Conservation (phyloP, 2,888 invertebrate species). For the Volucella inflata region DNA sequence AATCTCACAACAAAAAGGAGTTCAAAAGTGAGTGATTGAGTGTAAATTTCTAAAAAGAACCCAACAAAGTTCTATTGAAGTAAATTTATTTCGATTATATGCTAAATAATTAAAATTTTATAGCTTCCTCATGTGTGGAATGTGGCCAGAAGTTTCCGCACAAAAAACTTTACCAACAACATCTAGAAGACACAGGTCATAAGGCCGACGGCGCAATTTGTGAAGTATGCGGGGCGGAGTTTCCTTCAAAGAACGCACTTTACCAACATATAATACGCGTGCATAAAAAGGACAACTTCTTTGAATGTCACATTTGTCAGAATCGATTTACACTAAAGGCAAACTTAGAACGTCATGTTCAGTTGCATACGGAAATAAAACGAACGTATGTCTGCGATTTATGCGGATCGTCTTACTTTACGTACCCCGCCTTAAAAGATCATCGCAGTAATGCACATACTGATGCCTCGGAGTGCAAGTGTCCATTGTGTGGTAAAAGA, state of each 20-base stretch:
- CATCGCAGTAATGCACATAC: conserved; percentile 83
- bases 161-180: conserved; percentile 82
- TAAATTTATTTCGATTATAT: not conserved
- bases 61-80: conserved; percentile 24
- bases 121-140: conserved; percentile 82
- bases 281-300: conserved; percentile 83
- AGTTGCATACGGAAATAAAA: conserved; percentile 83
- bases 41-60: conserved; percentile 80
- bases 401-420: conserved; percentile 83
- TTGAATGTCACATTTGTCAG: conserved; percentile 84
- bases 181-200: conserved; percentile 83
- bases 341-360: conserved; percentile 83
- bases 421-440: conserved; percentile 83
- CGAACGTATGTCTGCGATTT: conserved; percentile 83
- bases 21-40: conserved; percentile 83
- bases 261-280: conserved; percentile 83
- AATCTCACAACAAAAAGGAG: conserved; percentile 83
- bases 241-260: conserved; percentile 82
- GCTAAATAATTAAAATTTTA: conserved; percentile 30
- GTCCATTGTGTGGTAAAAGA: conserved; percentile 82
- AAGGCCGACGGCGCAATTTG: conserved; percentile 83
- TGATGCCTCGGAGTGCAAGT: conserved; percentile 82
- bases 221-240: conserved; percentile 83
- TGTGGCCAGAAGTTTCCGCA: conserved; percentile 82
- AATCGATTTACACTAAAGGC: conserved; percentile 83